Evolutionary conservation across 2,888 invertebrate species (phyloP).

Genomic region (Acrocera orbiculus): DNA sequence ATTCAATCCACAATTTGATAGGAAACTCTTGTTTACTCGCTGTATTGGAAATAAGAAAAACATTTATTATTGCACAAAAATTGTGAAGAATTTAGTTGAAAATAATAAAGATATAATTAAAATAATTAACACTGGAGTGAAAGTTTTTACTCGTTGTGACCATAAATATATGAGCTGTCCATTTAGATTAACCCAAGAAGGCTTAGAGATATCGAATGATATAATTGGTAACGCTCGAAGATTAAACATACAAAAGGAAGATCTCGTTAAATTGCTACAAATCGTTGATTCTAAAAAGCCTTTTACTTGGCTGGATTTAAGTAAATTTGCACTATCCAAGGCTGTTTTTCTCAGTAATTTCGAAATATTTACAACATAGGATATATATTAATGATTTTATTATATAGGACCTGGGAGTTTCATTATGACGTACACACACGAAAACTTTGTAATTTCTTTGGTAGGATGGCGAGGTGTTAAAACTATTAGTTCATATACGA

Average conservation of each 20-base stretch:
- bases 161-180: slow-evolving; percentile 76
- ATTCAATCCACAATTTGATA: slow-evolving; percentile 49
- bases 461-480: slow-evolving; percentile 87
- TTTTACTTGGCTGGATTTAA: no score
- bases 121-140: slow-evolving; percentile 94
- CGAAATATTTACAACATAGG: no score
- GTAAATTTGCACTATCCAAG: no score
- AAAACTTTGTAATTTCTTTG: slow-evolving; percentile 41
- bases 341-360: no score
- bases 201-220: slow-evolving; percentile 53
- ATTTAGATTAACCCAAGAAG: slow-evolving; percentile 81
- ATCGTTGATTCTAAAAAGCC: slow-evolving; percentile 64
- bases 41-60: slow-evolving; percentile 84
- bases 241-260: slow-evolving; percentile 51
- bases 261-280: slow-evolving; percentile 58
- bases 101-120: slow-evolving; percentile 62
- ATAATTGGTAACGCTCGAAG: slow-evolving; percentile 52
- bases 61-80: slow-evolving; percentile 77
- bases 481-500: slow-evolving; percentile 78
- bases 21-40: slow-evolving; percentile 61
- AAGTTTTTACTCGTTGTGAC: slow-evolving; percentile 82
- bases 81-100: slow-evolving; percentile 62
- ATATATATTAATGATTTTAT: no score
- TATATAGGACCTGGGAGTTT: slow-evolving; percentile 48
- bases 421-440: slow-evolving; percentile 45